Base-by-base conservation (phyloP, 2,797 vertebrate genomes). In the Alosa sapidissima region DNA sequence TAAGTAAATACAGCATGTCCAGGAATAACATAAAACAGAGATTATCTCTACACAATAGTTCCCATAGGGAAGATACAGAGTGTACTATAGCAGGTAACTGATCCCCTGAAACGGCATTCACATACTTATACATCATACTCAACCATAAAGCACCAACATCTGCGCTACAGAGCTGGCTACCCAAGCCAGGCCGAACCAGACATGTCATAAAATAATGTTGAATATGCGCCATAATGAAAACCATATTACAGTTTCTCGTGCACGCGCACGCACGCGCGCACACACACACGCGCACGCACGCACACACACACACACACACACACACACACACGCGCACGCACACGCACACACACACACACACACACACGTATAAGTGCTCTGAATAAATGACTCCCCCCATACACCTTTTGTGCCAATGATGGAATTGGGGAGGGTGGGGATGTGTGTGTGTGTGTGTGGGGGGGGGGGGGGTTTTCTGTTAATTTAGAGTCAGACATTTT, bases 211-310 rank as follows among this genome's bases (percentile, higher is more conserved):
- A 93, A 86, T 81, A 28, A 88, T 83, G 60, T 89, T 91, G 88
- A 87, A 87, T 86, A 88, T 47, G 81, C 83, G 87, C 88, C 88
- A 90, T 94, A 92, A 94, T 93, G 86, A 94, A 89, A 95, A 90
- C 86, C 92, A 92, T 88, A 89, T 87, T 58, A 82, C 51, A 86
- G 47, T 81, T 89, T 88, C 60, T 85, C 85, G 36, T 68, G 19
- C 36, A 68, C 51, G 19, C 72, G 6, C 72, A 45, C 58, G 68
- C 62, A 68, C 62, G 33, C 8, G 36, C n/a, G n/a, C n/a, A n/a
- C n/a, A n/a, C n/a, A n/a, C n/a, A n/a, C n/a, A n/a, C n/a, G n/a
- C n/a, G n/a, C n/a, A n/a, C n/a, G n/a, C n/a, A n/a, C n/a, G n/a
- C 28, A 36, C 65, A 36, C 65, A 14, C 65, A 28, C 62, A 68